phyloP scores from a whole-genome alignment of 2,888 invertebrate genomes.

The Latrodectus elegans region DNA sequence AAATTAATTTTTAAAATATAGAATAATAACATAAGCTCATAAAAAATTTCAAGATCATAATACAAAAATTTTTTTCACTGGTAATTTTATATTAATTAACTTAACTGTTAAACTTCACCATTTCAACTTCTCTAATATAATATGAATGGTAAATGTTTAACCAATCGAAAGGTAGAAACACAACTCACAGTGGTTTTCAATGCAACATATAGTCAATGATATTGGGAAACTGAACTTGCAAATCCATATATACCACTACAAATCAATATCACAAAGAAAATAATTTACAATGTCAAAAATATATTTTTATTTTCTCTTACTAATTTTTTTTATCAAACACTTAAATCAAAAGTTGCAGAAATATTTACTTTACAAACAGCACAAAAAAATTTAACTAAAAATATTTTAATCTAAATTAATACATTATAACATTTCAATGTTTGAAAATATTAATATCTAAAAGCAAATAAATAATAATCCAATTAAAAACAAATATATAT shows the following conservation, averaged over 20 bases:
- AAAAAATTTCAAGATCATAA: no score
- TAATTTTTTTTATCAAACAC: no score
- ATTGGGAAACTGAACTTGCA: conserved; percentile 26
- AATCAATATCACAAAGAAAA: neutral
- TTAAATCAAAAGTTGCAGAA: no score
- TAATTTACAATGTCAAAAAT: conserved; percentile 12
- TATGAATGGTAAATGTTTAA: conserved; percentile 11
- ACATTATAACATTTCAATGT: neutral
- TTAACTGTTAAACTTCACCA: no score
- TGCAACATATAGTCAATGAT: conserved; percentile 52
- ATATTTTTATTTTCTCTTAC: neutral
- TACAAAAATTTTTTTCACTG: no score
- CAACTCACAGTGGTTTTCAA: conserved; percentile 57
- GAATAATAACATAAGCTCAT: no score
- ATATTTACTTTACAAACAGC: no score
- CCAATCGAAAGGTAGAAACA: conserved; percentile 55
- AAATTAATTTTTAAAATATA: no score
- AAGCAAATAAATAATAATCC: neutral
- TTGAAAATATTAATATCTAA: neutral
- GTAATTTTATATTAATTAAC: no score
- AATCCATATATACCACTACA: conserved; percentile 8
- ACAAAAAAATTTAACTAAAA: neutral
- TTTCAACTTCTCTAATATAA: no score
- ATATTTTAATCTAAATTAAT: neutral
- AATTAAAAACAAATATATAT: conserved; percentile 18